Base-by-base conservation (phyloP, 2,113 vertebrate genomes). In the Centropus bengalensis region DNA sequence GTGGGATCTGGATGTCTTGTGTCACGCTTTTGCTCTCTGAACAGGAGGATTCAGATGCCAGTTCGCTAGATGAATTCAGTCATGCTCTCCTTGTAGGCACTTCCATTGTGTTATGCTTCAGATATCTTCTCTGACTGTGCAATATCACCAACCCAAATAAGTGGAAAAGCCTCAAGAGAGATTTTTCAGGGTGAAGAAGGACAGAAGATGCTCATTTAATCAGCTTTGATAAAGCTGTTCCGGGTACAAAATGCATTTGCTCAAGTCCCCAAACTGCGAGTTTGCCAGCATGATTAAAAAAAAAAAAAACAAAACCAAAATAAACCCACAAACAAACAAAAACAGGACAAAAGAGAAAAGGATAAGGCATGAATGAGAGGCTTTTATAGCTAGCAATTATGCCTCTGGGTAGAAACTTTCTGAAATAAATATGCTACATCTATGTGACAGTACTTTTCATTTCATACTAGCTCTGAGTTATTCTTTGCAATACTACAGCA, bases 361-460 rank as follows among this genome's bases (percentile, higher is more conserved):
- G 7, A 33, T 38, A 56, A 44, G 42, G 45, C 28, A 38, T 87
- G 26, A 67, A 54, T 54, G 49, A 85, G 62, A 60, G 23, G 55
- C n/a, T 75, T 88, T 32, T 63, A 17, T 32, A 90, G 32, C 52
- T 75, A 63, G 33, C 27, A 54, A 32, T 52, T 38, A 47, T 2
- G 6, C 36, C 90, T 91, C 47, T 86, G 55, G 28, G 52, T 63
- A 55, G 76, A 88, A 88, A 19, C 18, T 17, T 27, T 70, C 30
- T 51, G 58, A 79, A 47, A 75, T 38, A 71, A 84, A 44, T 47
- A 32, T 2, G 14, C 56, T 47, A 26, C 2, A 3, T 78, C 26
- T 86, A 2, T 81, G 36, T 78, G 40, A 71, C 68, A 52, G 68
- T 44, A 60, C 69, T 96, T 96, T 49, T 95, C 68, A 85, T 96